Base-by-base conservation (phyloP, 2,113 vertebrate species). In the Phyllostomus discolor region DNA sequence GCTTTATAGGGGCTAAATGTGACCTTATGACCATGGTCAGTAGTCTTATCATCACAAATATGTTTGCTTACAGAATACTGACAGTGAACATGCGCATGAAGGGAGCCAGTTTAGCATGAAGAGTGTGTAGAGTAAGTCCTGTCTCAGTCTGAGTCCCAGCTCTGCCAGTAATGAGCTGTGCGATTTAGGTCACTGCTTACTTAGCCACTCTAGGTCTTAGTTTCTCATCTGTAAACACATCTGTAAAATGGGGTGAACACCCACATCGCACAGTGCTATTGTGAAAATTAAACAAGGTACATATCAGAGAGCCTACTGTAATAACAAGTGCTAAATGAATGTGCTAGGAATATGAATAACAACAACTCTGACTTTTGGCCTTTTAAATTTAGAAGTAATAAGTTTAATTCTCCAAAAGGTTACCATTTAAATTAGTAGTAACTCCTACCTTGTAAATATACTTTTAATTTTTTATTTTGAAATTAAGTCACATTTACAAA, bases 401-500 rank as follows among this genome's bases (percentile, higher is more conserved):
- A 50, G 35, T 93, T 82, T 43, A 78, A 81, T 67, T 85, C 35
- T 72, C 57, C 75, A 85, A 92, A 82, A 88, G 46, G 35, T 48
- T 59, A 50, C 12, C 73, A 57, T 26, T 90, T 70, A 78, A 85
- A 22, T 66, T 88, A 43, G 72, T 48, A 82, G 43, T 75, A 70
- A 89, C 17, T 22, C 33, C 38, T 35, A 83, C 26, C 24, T 79
- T 76, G 1, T 28, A 92, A 79, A 75, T 52, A 31, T 50, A 86
- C 33, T 83, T 90, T 78, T 90, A 78, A 83, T 7, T 22, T 19
- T 95, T 82, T 57, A 28, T 67, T 95, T 59, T 79, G 57, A 94
- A 91, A 73, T 83, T 35, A 91, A 85, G 81, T 93, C 86, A 81
- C 48, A 85, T 69, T 66, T 54, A 79, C 33, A 66, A 91, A 62